Conservation (phyloP, 1,140 invertebrate species). For the Aleiodes sp. region DNA sequence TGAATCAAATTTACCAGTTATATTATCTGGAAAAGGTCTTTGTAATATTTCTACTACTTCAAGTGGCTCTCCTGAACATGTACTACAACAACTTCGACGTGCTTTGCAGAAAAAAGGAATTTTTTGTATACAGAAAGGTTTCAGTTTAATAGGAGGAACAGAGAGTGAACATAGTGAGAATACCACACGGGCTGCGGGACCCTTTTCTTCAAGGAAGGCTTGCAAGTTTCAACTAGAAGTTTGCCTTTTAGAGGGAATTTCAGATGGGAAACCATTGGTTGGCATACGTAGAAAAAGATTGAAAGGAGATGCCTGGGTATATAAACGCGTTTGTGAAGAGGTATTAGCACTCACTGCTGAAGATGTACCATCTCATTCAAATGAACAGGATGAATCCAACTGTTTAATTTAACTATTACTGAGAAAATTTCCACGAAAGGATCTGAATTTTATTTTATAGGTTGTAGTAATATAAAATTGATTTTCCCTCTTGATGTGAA, state of each 20-base stretch:
- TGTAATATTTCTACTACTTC: conserved; percentile 80
- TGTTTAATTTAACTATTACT: conserved; percentile 49
- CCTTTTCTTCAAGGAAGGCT: conserved; percentile 56
- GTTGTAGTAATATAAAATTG: too few relatives aligned
- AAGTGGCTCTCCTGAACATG: conserved; percentile 72
- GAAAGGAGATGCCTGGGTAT: conserved; percentile 86
- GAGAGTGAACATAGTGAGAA: conserved; percentile 49
- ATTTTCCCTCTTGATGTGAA: too few relatives aligned
- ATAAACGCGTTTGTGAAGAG: conserved; percentile 87
- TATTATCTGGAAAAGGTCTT: conserved; percentile 69
- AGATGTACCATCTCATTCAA: conserved; percentile 45
- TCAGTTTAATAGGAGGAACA: conserved; percentile 72
- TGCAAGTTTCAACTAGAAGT: conserved; percentile 86
- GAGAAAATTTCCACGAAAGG: not conserved
- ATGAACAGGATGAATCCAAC: conserved; percentile 49
- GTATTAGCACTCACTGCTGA: conserved; percentile 72
- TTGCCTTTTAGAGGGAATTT: conserved; percentile 68
- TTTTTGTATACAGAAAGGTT: conserved; percentile 76
- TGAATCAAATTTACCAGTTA: conserved; percentile 51
- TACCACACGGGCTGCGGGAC: conserved; percentile 41
- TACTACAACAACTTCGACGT: conserved; percentile 71
- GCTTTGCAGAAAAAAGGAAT: conserved; percentile 76
- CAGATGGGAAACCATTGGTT: conserved; percentile 63
- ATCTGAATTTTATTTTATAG: too few relatives aligned
- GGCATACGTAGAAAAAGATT: conserved; percentile 82